Conservation (phyloP, 2,888 invertebrate species). For the Noctua comes region DNA sequence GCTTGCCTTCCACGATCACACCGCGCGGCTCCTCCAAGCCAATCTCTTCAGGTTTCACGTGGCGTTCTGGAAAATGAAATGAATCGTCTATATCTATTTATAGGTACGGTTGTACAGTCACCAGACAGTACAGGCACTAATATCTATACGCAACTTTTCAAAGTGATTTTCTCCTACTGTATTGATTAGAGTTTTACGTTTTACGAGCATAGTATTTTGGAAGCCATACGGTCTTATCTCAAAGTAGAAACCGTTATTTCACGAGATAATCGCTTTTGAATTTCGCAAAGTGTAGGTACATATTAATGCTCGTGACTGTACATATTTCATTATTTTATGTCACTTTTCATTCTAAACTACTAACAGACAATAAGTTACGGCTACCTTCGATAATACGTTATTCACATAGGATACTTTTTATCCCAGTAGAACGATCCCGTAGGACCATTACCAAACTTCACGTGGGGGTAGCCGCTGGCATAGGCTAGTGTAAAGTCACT, state of each 20-base stretch:
- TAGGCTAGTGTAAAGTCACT: background rate
- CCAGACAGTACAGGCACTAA: background rate
- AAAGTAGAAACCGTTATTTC: too few relatives aligned
- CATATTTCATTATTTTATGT: background rate
- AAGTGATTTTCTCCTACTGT: background rate
- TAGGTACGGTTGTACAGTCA: background rate
- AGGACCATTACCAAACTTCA: background rate
- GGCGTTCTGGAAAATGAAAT: slow-evolving; percentile 90
- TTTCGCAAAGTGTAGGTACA: too few relatives aligned
- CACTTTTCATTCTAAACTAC: too few relatives aligned
- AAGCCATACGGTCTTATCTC: too few relatives aligned
- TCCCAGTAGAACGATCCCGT: background rate
- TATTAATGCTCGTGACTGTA: background rate
- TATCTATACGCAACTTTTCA: background rate
- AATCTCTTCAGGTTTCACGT: slow-evolving; percentile 95
- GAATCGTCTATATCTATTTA: background rate
- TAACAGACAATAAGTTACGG: too few relatives aligned
- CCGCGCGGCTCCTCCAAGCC: slow-evolving; percentile 95
- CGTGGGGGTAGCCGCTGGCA: background rate
- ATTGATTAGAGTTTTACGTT: background rate
- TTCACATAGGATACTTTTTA: too few relatives aligned
- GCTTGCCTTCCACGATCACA: slow-evolving; percentile 92
- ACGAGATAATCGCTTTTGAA: too few relatives aligned
- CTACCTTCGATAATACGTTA: too few relatives aligned
- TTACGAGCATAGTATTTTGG: background rate